Conservation (phyloP, 2,888 invertebrate species). For the Dendrolimus houi region DNA sequence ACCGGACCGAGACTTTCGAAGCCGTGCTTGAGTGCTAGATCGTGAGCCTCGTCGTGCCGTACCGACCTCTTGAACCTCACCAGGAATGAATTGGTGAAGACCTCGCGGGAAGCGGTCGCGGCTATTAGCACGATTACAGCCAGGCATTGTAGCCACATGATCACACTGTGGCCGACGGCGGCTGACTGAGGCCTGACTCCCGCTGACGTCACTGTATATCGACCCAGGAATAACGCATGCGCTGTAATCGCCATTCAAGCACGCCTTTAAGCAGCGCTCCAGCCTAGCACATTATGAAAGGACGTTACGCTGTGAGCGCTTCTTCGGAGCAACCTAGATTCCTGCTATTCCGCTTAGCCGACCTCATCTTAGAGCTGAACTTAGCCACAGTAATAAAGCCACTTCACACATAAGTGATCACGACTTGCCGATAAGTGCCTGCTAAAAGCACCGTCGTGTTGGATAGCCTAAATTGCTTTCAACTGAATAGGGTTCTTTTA, state of each 20-base stretch:
- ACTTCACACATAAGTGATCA: conserved; percentile 4
- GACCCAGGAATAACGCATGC: conserved; percentile 58
- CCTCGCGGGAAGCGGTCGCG: conserved; percentile 72
- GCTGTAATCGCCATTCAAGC: conserved; percentile 33
- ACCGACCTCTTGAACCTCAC: conserved; percentile 90
- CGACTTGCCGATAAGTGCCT: not conserved
- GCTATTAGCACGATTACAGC: conserved; percentile 58
- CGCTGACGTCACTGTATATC: conserved; percentile 68
- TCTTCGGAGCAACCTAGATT: conserved; percentile 34
- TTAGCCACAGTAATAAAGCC: conserved; percentile 17
- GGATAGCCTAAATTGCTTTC: not conserved
- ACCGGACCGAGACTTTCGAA: conserved; percentile 97
- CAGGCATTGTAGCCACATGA: conserved; percentile 69
- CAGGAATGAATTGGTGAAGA: conserved; percentile 97
- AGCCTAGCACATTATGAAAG: conserved; percentile 45
- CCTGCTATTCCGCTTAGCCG: conserved; percentile 16
- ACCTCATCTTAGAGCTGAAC: conserved; percentile 15
- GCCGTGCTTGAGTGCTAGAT: conserved; percentile 91
- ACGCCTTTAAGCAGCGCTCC: conserved; percentile 18
- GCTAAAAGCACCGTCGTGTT: not conserved
- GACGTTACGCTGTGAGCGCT: conserved; percentile 34
- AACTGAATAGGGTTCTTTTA: not conserved
- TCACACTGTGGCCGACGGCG: conserved; percentile 54
- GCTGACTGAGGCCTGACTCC: conserved; percentile 58
- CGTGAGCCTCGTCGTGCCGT: conserved; percentile 84